Evolutionary conservation across 1,140 invertebrate genomes (phyloP).

Genomic region (Neomicropteryx cornuta): DNA sequence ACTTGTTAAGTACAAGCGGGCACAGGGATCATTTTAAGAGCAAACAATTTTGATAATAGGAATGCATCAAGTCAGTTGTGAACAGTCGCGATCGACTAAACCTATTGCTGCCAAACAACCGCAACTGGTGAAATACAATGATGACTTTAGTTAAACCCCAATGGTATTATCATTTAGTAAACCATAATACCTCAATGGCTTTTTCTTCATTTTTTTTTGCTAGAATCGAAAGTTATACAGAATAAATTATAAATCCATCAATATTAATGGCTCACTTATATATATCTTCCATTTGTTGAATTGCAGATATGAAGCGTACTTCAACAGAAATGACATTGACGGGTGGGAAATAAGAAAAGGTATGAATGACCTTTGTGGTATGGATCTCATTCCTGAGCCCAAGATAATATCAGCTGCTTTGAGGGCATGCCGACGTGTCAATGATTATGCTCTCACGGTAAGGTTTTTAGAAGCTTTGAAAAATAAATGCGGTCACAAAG

Average conservation of each 20-base stretch:
- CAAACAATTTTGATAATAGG: too few species aligned
- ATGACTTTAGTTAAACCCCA: too few species aligned
- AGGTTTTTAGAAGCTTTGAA: constrained; percentile 89
- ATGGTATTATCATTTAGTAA: too few species aligned
- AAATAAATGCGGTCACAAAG: constrained; percentile 75
- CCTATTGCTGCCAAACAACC: too few species aligned
- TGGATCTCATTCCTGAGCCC: constrained; percentile 94
- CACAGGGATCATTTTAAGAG: too few species aligned
- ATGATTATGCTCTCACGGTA: constrained; percentile 87
- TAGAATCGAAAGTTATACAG: neutral
- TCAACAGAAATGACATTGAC: constrained; percentile 85
- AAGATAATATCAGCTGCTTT: constrained; percentile 86
- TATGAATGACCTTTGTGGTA: constrained; percentile 71
- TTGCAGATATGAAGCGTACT: constrained; percentile 69
- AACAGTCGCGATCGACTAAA: too few species aligned
- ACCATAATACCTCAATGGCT: too few species aligned
- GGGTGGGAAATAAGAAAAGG: constrained; percentile 91
- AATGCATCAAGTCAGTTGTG: too few species aligned
- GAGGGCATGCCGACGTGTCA: constrained; percentile 83
- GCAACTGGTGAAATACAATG: too few species aligned
- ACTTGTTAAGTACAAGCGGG: too few species aligned
- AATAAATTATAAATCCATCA: neutral
- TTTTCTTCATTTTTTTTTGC: neutral
- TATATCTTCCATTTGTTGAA: neutral
- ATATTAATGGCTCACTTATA: neutral